These are phyloP conservation scores for Aelia acuminata DNA, from an alignment of 2,888 invertebrate genomes.

Conservation along the genomic window DNA sequence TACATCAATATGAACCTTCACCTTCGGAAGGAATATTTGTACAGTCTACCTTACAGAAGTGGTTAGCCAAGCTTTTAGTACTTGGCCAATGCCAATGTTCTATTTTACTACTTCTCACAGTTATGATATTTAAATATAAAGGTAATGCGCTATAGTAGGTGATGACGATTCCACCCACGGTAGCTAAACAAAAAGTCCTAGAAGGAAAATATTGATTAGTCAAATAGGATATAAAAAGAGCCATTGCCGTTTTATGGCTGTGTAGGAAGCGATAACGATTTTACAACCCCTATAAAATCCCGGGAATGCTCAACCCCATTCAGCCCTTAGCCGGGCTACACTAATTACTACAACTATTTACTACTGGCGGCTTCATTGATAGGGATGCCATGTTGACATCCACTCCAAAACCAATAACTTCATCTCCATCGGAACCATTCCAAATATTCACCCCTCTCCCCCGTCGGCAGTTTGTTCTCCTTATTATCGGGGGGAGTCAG, in stretches of 20 bases:
- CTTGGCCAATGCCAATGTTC: background rate
- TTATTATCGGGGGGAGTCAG: slow-evolving; percentile 42
- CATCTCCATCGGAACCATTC: slow-evolving; percentile 50
- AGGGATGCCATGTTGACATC: background rate
- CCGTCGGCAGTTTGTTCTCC: background rate
- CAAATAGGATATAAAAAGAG: slow-evolving; percentile 47
- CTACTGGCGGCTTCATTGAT: slow-evolving; percentile 45
- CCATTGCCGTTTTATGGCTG: slow-evolving; percentile 13
- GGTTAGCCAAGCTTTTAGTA: too few species aligned
- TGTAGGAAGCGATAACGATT: slow-evolving; percentile 45
- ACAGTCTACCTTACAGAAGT: background rate
- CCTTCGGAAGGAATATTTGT: too few species aligned
- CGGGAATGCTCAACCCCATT: slow-evolving; percentile 27
- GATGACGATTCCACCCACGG: background rate
- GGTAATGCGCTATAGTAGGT: background rate
- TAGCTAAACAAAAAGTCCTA: background rate
- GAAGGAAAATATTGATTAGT: slow-evolving; percentile 43
- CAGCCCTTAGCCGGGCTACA: slow-evolving; percentile 21
- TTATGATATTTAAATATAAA: background rate
- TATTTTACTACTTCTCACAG: background rate
- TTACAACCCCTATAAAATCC: slow-evolving; percentile 49
- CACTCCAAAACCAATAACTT: slow-evolving; percentile 55
- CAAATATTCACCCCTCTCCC: slow-evolving; percentile 43
- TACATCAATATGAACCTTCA: too few species aligned
- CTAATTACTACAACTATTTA: slow-evolving; percentile 50